Base-by-base conservation (phyloP, 2,797 vertebrate genomes). In the Pempheris klunzingeri region DNA sequence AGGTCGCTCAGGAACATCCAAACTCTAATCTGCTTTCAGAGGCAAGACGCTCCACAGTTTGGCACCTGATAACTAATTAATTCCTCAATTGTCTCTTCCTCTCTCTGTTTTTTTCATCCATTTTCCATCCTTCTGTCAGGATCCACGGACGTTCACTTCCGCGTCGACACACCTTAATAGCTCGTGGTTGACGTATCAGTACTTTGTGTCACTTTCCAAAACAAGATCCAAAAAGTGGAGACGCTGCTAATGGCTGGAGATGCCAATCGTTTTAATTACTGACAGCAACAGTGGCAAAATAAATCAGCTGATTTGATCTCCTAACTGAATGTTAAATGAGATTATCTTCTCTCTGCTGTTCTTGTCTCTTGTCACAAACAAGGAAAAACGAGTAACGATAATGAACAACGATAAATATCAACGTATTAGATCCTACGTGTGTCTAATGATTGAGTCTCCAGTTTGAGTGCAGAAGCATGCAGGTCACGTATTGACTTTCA, bases 21-120 rank as follows among this genome's bases (percentile, higher is more conserved):
- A 54, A 14, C 39, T 60, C 39, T 55, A 54, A 58, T n/a, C 5
- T 20, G 41, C 22, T 79, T 3, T 55, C 74, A 73, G 49, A 71
- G 50, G 39, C 36, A 20, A 22, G 62, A 65, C 1, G 32, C 44
- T 22, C 26, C 18, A 67, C 22, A 36, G 17, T 18, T 28, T 22
- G 15, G 0, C 15, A 4, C 34, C 44, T 28, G 17, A 57, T 8
- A 0, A 24, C 39, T 22, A 18, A 73, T 62, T 38, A 75, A 9
- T 52, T 52, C 58, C 39, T 53, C 38, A 24, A 70, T 44, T 72
- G 44, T 64, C 39, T 73, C 30, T 34, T 50, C 20, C 54, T 41
- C 4, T 8, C 3, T 68, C 36, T 47, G 18, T n/a, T 12, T 47
- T 7, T 0, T 5, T 50, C 20, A 60, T 15, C 13, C 34, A 20